Evolutionary conservation across 1,140 invertebrate species (phyloP).

Genomic region (Temnothorax longispinosus): DNA sequence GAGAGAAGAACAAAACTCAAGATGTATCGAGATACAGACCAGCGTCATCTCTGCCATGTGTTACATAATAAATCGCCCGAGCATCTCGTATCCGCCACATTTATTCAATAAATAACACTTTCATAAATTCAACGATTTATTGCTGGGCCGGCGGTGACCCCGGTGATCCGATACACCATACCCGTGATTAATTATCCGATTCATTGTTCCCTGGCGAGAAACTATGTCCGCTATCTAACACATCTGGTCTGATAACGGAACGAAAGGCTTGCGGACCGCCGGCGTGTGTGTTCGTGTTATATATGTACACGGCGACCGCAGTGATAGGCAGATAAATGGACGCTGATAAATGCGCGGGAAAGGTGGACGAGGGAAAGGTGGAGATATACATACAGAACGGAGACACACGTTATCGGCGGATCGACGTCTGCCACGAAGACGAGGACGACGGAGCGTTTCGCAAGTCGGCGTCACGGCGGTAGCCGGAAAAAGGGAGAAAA

Average conservation of each 20-base stretch:
- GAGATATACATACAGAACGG: conserved; percentile 55
- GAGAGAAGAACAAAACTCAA: neutral
- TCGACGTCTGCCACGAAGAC: conserved; percentile 65
- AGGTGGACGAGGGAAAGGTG: conserved; percentile 66
- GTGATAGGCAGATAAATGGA: conserved; percentile 75
- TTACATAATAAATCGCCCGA: conserved; percentile 31
- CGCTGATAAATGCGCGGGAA: conserved; percentile 73
- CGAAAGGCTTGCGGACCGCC: conserved; percentile 60
- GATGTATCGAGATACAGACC: neutral
- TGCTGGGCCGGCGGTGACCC: conserved; percentile 50
- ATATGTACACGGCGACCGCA: conserved; percentile 23
- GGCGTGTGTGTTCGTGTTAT: conserved; percentile 5
- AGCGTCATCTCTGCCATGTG: neutral
- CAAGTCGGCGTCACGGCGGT: conserved; percentile 62
- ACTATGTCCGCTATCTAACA: conserved; percentile 55
- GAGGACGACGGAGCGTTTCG: conserved; percentile 61
- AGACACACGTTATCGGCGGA: conserved; percentile 60
- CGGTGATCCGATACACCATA: conserved; percentile 53
- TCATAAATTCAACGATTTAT: conserved; percentile 60
- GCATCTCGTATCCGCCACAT: conserved; percentile 19
- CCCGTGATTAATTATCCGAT: conserved; percentile 67
- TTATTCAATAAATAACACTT: conserved; percentile 63
- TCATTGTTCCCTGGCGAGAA: conserved; percentile 68
- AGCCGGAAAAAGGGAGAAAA: conserved; percentile 61
- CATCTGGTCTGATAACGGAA: conserved; percentile 64